Percentiles rank a stretch among this genome's conserved stretches.
Conservation (phyloP, 2,113 vertebrate species). For the Sigmodon hispidus region DNA sequence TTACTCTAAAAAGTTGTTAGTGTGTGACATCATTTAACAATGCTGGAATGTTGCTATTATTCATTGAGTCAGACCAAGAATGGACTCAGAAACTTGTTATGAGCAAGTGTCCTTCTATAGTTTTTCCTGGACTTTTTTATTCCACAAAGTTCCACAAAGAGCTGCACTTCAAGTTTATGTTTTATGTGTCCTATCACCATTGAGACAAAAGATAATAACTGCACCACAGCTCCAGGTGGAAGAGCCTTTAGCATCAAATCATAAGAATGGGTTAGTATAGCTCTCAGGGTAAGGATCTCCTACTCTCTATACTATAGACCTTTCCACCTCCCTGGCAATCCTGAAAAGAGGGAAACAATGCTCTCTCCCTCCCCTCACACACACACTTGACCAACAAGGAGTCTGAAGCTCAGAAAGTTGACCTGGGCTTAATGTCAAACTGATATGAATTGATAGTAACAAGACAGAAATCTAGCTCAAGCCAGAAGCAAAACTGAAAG, state of each 20-base stretch:
- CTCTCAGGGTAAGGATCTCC: neutral
- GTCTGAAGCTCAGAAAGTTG: neutral
- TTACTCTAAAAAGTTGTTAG: neutral
- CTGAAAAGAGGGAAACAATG: neutral
- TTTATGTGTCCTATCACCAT: neutral
- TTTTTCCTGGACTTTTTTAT: neutral
- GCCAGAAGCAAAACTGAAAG: neutral
- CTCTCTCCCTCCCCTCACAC: neutral
- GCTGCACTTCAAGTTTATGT: neutral
- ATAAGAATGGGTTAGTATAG: neutral
- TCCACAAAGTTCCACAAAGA: neutral
- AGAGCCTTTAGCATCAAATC: neutral
- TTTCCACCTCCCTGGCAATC: neutral
- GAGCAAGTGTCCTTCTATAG: neutral
- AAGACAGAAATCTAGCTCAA: neutral
- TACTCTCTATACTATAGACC: neutral
- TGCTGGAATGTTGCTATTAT: too few species aligned
- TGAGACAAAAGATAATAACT: neutral
- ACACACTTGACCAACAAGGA: neutral
- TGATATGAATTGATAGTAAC: neutral
- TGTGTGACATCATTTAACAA: neutral
- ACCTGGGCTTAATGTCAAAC: neutral
- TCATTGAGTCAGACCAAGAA: neutral
- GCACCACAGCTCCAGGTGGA: neutral
- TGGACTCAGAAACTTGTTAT: neutral